Base-by-base conservation (phyloP, 2,888 invertebrate genomes). In the Quadroppia sp. region DNA sequence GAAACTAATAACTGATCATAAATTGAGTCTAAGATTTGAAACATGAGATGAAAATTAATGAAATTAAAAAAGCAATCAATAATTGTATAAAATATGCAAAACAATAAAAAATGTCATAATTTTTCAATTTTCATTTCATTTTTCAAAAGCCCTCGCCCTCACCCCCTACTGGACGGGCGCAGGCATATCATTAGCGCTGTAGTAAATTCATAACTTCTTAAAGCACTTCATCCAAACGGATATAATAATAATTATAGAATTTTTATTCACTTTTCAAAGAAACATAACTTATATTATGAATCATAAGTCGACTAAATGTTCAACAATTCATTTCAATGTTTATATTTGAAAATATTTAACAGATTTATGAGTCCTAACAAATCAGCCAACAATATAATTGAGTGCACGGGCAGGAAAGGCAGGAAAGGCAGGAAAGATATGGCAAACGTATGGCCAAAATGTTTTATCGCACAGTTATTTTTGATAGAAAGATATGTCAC, bases 21-120 rank as follows among this genome's bases (percentile, higher is more conserved):
- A 45, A 45, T 13, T 45, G 45, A 6, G 15, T 45, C 30, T 56
- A 6, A 56, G 28, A 56, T 23, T 56, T 56, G 28, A 56, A 56
- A 56, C 56, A 56, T 56, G 56, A 56, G 56, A 56, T 56, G 56
- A 56, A 56, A 45, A 56, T 56, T 56, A 56, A 56, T 56, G 56
- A 28, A 25, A 56, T 25, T 28, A 56, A 28, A 28, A 56, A 56
- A 56, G 28, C 28, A 28, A 56, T 56, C 28, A 28, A 56, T 56
- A 56, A 28, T 56, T 56, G 23, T 28, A 56, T 56, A 56, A 56
- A 56, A 56, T 56, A 56, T 56, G 56, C 56, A 56, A 56, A 56
- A 56, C 56, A 56, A 56, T 56, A 56, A 56, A 56, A 56, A 56
- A 23, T 30, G 56, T 28, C 56, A 56, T 56, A 56, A 45, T 56